Evolutionary conservation across 2,113 vertebrate species (phyloP).

Genomic region (Xiphophorus maculatus): DNA sequence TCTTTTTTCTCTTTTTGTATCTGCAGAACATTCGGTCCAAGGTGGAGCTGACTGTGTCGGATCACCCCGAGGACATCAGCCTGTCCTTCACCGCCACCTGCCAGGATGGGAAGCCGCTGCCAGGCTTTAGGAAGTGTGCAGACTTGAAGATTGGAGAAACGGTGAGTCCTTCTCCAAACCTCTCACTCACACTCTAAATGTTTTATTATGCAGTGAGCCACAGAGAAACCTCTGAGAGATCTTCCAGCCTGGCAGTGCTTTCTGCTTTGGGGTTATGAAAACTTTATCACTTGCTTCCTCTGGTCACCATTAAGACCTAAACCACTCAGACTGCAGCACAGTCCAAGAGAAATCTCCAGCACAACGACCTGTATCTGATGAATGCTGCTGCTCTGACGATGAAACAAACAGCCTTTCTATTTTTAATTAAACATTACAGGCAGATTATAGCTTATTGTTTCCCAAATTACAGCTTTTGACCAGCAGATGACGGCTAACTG

Average conservation of each 20-base stretch:
- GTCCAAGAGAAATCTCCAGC: too few species aligned
- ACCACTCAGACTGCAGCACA: too few species aligned
- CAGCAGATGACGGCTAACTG: too few species aligned
- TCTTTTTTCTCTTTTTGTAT: not conserved
- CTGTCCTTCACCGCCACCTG: constrained; percentile 93
- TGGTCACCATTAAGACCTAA: too few species aligned
- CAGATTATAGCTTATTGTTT: too few species aligned
- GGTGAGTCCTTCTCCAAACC: constrained; percentile 79
- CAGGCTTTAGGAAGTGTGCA: constrained; percentile 90
- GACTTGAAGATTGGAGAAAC: constrained; percentile 97
- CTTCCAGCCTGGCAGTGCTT: not conserved
- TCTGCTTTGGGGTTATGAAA: not conserved
- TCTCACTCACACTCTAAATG: not conserved
- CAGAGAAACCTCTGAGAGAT: not conserved
- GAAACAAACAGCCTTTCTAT: too few species aligned
- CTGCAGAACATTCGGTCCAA: constrained; percentile 95
- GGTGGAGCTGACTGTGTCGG: constrained; percentile 94
- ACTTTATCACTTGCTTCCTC: too few species aligned
- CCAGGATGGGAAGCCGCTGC: constrained; percentile 89
- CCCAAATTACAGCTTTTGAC: too few species aligned
- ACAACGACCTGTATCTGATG: too few species aligned
- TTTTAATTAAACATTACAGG: too few species aligned
- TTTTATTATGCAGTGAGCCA: not conserved
- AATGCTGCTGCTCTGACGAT: too few species aligned
- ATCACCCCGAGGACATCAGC: constrained; percentile 92